Percentiles rank a stretch among this genome's conserved stretches.
These are phyloP conservation scores for Slavum lentiscoides DNA, from an alignment of 2,888 invertebrate species.

Conservation along the genomic window DNA sequence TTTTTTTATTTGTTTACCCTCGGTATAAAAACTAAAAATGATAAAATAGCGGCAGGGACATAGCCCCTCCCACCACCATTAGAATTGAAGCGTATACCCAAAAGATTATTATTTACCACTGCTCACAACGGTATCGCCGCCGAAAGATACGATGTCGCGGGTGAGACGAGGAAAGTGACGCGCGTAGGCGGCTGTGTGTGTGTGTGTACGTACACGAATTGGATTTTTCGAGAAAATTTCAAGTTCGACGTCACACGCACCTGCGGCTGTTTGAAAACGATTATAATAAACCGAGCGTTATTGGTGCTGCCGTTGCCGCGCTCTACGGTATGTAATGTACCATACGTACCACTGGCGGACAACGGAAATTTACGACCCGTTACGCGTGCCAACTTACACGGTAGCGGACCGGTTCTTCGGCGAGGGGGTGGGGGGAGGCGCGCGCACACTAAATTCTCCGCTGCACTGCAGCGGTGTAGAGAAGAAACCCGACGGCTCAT, in stretches of 20 bases:
- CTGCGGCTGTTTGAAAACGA: conserved; percentile 13
- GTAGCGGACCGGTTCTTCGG: conserved; percentile 48
- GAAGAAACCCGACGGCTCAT: neutral
- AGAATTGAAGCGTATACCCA: too few species aligned
- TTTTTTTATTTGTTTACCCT: too few species aligned
- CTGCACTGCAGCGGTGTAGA: neutral
- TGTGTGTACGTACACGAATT: neutral
- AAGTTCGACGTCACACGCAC: conserved; percentile 15
- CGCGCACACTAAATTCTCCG: conserved; percentile 7
- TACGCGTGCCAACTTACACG: conserved; percentile 50
- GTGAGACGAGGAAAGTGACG: too few species aligned
- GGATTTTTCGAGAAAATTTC: conserved; percentile 20
- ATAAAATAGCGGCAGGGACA: too few species aligned
- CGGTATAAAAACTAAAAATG: too few species aligned
- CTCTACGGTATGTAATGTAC: too few species aligned
- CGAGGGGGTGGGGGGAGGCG: conserved; percentile 1
- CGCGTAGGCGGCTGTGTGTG: too few species aligned
- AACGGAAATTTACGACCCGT: conserved; percentile 48
- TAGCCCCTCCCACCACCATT: too few species aligned
- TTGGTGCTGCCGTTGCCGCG: neutral
- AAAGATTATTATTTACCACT: too few species aligned
- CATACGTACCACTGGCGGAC: too few species aligned
- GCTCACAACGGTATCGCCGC: too few species aligned
- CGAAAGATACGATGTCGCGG: too few species aligned
- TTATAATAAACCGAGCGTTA: neutral